Base-by-base conservation (phyloP, 2,797 vertebrate species). In the Mionectes olivaceus region DNA sequence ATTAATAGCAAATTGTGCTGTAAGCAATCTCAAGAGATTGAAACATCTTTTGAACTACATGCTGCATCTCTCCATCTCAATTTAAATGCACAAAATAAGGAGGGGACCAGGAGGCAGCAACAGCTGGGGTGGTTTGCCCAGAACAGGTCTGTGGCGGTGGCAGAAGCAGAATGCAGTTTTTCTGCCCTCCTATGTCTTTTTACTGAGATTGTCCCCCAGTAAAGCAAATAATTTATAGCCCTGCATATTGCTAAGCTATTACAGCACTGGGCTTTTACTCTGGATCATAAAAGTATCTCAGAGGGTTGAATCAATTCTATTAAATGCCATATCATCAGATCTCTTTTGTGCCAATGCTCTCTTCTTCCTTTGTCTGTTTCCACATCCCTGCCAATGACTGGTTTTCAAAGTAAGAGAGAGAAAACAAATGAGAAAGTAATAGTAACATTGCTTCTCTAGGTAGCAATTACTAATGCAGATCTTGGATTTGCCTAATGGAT, bases 401-500 rank as follows among this genome's bases (percentile, higher is more conserved):
- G 53, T 91, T 94, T 87, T 41, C 4, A 3, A 86, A 77, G 55
- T 30, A 64, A 83, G 28, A 17, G 52, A 61, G 44, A 59, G 35
- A 56, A 88, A 57, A 94, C 55, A 27, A 89, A 82, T 53, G 24
- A 60, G 57, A 56, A 92, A 22, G 23, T 17, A 69, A 63, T 25
- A 74, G 33, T 53, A 85, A 50, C 37, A 57, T 60, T 75, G 28
- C 33, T 79, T 70, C 67, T 82, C 91, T 63, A 88, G 49, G 37
- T 60, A 9, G 24, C 4, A 1, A 67, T 91, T 89, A 71, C 70
- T 89, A 74, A 87, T 93, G 56, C n/a, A 89, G 70, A 61, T 87
- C 90, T 90, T 91, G 84, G 57, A 61, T 89, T 90, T 90, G 35
- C 79, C 75, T 90, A 82, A 82, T 16, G 28, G 59, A n/a, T 90